Conservation (phyloP, 2,113 vertebrate genomes). For the Dermatemys mawii region DNA sequence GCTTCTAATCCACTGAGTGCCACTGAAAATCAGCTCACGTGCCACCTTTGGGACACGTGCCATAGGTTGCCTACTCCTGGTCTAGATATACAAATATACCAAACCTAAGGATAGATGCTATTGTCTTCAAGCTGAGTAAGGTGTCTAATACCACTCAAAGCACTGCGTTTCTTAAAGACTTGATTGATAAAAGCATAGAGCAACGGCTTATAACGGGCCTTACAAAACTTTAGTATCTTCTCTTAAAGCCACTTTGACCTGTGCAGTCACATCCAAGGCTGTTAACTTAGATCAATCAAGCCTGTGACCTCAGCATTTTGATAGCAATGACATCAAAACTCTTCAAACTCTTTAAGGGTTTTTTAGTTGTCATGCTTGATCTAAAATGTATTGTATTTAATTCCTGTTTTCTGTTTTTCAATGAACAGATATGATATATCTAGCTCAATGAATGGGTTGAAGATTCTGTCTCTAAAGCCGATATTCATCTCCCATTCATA, state of each 20-base stretch:
- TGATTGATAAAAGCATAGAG: not conserved
- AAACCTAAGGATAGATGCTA: not conserved
- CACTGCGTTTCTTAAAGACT: not conserved
- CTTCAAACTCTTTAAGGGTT: rapidly evolving
- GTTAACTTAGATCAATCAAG: not conserved
- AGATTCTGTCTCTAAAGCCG: too few relatives aligned
- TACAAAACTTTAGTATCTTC: not conserved
- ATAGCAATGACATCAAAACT: rapidly evolving
- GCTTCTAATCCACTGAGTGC: not conserved
- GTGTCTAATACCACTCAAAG: not conserved
- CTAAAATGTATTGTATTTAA: not conserved
- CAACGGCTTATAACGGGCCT: not conserved
- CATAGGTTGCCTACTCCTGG: too few relatives aligned
- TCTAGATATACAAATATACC: not conserved
- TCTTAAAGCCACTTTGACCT: too few relatives aligned
- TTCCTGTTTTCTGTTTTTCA: not conserved
- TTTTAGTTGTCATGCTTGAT: not conserved
- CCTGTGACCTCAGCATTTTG: not conserved
- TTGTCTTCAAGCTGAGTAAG: not conserved
- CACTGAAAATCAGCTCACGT: too few relatives aligned
- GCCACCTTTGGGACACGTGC: too few relatives aligned
- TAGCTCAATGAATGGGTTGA: too few relatives aligned
- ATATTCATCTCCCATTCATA: too few relatives aligned
- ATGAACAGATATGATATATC: rapidly evolving
- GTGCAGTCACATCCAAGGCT: not conserved